These are phyloP conservation scores for Cheilinus undulatus DNA, from an alignment of 2,113 vertebrate species.

Conservation along the genomic window DNA sequence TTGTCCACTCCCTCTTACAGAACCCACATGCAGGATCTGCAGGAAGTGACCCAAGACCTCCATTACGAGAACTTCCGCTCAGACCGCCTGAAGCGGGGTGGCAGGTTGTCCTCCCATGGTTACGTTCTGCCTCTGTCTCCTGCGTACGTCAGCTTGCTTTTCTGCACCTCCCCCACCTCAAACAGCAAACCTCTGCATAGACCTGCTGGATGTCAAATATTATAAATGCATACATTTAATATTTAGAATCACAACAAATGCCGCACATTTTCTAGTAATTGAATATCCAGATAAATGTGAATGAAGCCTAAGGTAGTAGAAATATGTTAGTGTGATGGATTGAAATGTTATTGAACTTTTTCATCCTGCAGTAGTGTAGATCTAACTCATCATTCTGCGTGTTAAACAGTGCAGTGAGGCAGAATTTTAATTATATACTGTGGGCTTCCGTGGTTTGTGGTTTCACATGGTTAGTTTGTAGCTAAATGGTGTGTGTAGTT, in stretches of 20 bases:
- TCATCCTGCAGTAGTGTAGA: slow-evolving; percentile 36
- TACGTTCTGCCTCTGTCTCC: slow-evolving; percentile 82
- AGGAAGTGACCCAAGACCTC: slow-evolving; percentile 98
- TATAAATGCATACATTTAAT: background rate
- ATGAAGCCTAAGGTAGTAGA: background rate
- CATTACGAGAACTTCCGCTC: slow-evolving; percentile 99
- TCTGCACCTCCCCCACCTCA: slow-evolving; percentile 73
- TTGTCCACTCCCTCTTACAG: slow-evolving; percentile 72
- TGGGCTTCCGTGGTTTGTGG: slow-evolving; percentile 9
- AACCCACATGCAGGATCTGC: slow-evolving; percentile 99
- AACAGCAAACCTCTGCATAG: slow-evolving; percentile 33
- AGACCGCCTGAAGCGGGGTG: slow-evolving; percentile 94
- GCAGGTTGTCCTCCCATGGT: slow-evolving; percentile 89
- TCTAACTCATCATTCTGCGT: slow-evolving; percentile 57
- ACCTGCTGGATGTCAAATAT: background rate
- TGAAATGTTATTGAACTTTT: background rate
- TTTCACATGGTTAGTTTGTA: slow-evolving; percentile 13
- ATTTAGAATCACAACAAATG: background rate
- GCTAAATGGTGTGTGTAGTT: slow-evolving; percentile 31
- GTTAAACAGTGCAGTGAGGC: slow-evolving; percentile 6
- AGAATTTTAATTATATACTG: background rate
- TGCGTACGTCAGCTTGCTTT: slow-evolving; percentile 78
- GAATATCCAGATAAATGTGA: background rate
- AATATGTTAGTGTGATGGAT: background rate
- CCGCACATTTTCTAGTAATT: background rate